Percentiles rank a stretch among this genome's conserved stretches.
Conservation (phyloP, 2,888 invertebrate species). For the Philereme transversata region DNA sequence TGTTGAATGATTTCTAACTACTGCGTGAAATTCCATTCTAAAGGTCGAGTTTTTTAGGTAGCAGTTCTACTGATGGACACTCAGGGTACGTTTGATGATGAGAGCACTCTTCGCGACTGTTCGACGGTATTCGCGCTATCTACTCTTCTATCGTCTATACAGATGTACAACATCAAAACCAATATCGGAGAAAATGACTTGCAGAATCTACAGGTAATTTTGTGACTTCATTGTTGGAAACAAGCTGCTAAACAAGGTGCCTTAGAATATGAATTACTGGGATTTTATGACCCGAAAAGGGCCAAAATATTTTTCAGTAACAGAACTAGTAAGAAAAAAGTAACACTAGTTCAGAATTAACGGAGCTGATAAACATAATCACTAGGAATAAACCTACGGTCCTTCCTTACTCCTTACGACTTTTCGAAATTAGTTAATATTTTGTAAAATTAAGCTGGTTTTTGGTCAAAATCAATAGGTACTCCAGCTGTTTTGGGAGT, state of each 20-base stretch:
- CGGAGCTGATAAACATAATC: too few relatives aligned
- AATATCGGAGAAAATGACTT: slow-evolving; percentile 97
- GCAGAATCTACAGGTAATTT: slow-evolving; percentile 89
- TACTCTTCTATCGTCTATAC: slow-evolving; percentile 96
- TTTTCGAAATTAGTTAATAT: too few relatives aligned
- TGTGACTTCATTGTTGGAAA: not conserved
- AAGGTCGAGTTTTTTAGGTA: slow-evolving; percentile 65
- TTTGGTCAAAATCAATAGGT: too few relatives aligned
- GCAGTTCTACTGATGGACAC: slow-evolving; percentile 93
- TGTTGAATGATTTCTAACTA: not conserved
- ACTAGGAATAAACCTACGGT: too few relatives aligned
- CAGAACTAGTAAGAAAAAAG: too few relatives aligned
- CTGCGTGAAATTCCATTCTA: not conserved
- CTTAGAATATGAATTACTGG: not conserved
- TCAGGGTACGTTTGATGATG: slow-evolving; percentile 96
- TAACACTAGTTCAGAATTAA: too few relatives aligned
- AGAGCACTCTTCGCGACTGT: slow-evolving; percentile 96
- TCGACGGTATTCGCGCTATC: slow-evolving; percentile 87
- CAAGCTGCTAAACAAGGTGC: not conserved
- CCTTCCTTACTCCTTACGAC: too few relatives aligned
- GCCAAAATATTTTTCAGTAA: too few relatives aligned
- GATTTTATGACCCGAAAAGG: too few relatives aligned
- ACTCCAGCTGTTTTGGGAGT: too few relatives aligned
- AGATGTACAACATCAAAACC: slow-evolving; percentile 90
- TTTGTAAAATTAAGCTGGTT: too few relatives aligned